Percentiles rank a stretch among this genome's conserved stretches.
Evolutionary conservation across 2,113 vertebrate species (phyloP).

Genomic region (Erpornis zantholeuca): DNA sequence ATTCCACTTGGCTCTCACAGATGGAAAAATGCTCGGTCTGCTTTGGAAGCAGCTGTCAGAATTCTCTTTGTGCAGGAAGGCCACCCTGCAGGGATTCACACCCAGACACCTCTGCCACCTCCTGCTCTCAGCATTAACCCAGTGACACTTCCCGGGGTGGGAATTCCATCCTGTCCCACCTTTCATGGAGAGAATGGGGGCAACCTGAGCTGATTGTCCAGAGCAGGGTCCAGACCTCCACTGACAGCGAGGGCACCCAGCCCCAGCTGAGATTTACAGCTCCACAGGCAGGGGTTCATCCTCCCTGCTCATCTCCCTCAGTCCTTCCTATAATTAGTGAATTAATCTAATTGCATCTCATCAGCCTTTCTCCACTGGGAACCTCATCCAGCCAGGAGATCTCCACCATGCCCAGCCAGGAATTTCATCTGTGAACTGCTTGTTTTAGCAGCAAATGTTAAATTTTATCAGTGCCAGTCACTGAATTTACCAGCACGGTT

Average conservation of each 20-base stretch:
- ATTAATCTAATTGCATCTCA: background rate
- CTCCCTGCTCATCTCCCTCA: background rate
- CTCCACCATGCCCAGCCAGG: accelerated
- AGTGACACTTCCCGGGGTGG: background rate
- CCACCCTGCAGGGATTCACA: background rate
- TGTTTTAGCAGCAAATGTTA: background rate
- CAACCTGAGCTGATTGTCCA: background rate
- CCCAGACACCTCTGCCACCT: background rate
- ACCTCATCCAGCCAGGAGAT: background rate
- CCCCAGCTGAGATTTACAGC: background rate
- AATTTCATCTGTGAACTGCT: background rate
- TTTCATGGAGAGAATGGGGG: accelerated
- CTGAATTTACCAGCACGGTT: background rate
- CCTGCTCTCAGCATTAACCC: background rate
- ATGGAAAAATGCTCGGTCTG: background rate
- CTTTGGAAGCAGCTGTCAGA: background rate
- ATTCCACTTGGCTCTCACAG: background rate
- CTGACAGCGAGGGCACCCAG: accelerated
- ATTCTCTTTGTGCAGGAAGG: background rate
- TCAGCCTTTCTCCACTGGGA: no score
- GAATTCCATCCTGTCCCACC: background rate
- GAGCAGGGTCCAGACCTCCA: background rate
- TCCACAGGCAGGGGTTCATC: background rate
- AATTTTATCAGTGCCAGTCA: background rate
- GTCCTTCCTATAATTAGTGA: background rate